Evolutionary conservation across 2,797 vertebrate genomes (phyloP), one percentile per base, ranked within the genome.

Genomic region (Tokudaia muenninki): DNA sequence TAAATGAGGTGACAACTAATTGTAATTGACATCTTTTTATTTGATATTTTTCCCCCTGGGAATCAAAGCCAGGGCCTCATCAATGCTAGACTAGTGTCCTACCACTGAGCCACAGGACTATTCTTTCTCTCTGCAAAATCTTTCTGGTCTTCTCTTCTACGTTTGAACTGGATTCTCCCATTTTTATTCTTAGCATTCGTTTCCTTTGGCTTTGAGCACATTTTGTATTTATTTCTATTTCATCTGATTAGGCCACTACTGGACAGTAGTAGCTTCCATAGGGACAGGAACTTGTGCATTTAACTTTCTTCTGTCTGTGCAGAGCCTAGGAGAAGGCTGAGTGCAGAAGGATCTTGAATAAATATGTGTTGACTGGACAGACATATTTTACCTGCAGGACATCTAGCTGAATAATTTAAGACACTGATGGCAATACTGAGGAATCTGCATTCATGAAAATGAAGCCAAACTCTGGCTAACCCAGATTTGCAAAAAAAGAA

Each of bases 321-420:
- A 78, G 87, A 29, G 16, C 31, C 50, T 59, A 74, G 31, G 72
- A 79, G 55, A 80, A 78, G 44, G 16, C 24, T 70, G 41, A 44
- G 29, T 31, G 41, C 26, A 63, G 61, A 91, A 89, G 92, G 74
- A 92, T 31, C 24, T 61, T 74, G 63, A 94, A 72, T 91, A 93
- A 89, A 81, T 87, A 87, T 41, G 29, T 50, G 70, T 86, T 65
- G 92, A 96, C 61, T 19, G 34, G 87, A 93, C 57, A 94, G 92
- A 65, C 57, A 72, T 63, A 59, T 82, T 92, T 97, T 83, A 90
- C 81, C 88, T 95, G 57, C 82, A 96, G 93, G 97, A 94, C 83
- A 91, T 94, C 88, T 72, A 89, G 4, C 87, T 97, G 70, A 97
- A 94, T 97, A 89, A 96, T 97, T 97, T 81, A 97, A 97, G 78